Evolutionary conservation across 2,113 vertebrate species (phyloP), one percentile per base, ranked within the genome.

Genomic region (Manacus vitellinus): DNA sequence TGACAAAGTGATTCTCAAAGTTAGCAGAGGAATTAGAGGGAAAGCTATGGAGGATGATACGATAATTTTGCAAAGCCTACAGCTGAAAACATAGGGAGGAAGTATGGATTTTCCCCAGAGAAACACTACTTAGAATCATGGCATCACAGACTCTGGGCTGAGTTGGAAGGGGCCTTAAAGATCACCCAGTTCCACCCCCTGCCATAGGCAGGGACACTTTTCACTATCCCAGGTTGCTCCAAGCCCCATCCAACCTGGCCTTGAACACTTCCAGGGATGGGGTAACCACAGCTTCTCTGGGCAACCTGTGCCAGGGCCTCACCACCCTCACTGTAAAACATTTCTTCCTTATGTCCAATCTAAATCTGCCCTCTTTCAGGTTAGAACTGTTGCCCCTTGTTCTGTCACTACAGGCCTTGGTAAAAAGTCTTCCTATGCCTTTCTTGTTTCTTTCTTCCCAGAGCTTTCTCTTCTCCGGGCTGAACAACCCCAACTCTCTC

Each of bases 221-320:
- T 21, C 21, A 44, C 41, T 33, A 23, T 7, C 20, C 41, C 63
- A n/a, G 15, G 5, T 43, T 52, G 35, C 37, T 58, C 55, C 58
- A 37, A 54, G 54, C 30, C 30, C 39, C 1, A 0, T 13, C 37
- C 41, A 52, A 0, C 22, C 61, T 59, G 59, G 6, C 39, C 61
- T 74, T 58, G 66, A n/a, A 35, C 31, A 4, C 12, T 82, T 30
- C 35, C 76, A 83, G 52, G 72, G 33, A 25, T 33, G 59, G 12
- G 44, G 10, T 24, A 88, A 10, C 63, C 79, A 22, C 63, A 70
- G 8, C 46, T 76, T 16, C 35, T 39, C 35, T 28, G n/a, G 11
- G 25, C 27, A 0, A 0, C 33, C 44, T 75, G 12, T 89, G 28
- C 31, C 55, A 55, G 28, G 6, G 28, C 9, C n/a, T 52, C 30